These are phyloP conservation scores for Diachasmimorpha longicaudata DNA, from an alignment of 1,140 invertebrate genomes.

Conservation along the genomic window DNA sequence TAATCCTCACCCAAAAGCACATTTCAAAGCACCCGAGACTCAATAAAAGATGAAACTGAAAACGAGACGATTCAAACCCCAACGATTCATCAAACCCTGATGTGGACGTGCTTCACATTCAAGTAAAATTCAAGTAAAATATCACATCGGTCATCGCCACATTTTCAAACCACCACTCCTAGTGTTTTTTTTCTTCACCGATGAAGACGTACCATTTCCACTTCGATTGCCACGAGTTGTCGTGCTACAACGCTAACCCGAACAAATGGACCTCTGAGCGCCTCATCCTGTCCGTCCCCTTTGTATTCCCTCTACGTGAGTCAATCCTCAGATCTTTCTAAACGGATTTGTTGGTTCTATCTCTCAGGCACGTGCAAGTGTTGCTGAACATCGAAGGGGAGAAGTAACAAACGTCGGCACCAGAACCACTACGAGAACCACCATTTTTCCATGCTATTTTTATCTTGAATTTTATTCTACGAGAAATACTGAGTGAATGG, in stretches of 20 bases:
- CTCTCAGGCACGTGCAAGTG: background rate
- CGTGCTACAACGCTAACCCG: background rate
- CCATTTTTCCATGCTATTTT: too few relatives aligned
- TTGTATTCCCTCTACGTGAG: background rate
- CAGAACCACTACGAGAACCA: too few relatives aligned
- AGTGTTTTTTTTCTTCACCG: background rate
- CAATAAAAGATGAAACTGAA: too few relatives aligned
- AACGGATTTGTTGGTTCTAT: background rate
- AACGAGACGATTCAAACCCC: background rate
- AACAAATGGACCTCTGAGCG: background rate
- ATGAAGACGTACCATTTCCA: too few relatives aligned
- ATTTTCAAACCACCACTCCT: background rate
- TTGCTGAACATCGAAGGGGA: background rate
- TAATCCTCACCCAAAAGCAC: too few relatives aligned
- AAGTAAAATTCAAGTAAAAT: background rate
- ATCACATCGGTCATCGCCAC: background rate
- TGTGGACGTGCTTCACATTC: background rate
- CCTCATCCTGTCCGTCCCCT: background rate
- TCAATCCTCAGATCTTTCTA: background rate
- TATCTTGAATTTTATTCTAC: too few relatives aligned
- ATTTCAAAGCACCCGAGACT: too few relatives aligned
- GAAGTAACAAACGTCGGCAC: background rate
- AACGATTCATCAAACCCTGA: background rate
- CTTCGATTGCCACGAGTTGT: background rate
- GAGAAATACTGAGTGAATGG: too few relatives aligned